Conservation (phyloP, 2,797 vertebrate genomes). For the Trematomus bernacchii region DNA sequence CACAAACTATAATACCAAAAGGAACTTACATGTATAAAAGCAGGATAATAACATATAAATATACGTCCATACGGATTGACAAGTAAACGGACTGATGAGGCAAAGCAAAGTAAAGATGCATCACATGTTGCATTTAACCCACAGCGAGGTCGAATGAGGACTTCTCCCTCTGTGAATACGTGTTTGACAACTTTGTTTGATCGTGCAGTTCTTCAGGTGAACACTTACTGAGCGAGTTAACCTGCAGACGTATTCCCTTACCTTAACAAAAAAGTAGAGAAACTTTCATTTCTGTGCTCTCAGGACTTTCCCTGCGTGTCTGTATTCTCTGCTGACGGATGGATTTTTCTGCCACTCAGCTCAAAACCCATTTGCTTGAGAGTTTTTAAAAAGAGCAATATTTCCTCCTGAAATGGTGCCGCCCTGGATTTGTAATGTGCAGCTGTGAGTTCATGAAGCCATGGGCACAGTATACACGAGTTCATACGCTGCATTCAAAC, state of each 20-base stretch:
- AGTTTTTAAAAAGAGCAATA: background rate
- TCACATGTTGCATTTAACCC: no score
- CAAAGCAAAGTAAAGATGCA: no score
- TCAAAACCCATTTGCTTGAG: conserved; percentile 19
- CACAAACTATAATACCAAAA: no score
- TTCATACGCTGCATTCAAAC: conserved; percentile 48
- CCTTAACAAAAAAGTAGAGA: background rate
- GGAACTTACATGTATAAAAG: no score
- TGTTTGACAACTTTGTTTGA: no score
- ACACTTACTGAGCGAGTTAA: background rate
- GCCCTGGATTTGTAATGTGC: conserved; percentile 22
- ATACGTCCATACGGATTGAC: no score
- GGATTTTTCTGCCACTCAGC: conserved; percentile 29
- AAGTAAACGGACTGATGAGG: no score
- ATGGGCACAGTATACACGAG: conserved; percentile 25
- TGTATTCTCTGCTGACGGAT: conserved; percentile 1
- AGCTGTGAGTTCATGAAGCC: conserved; percentile 20
- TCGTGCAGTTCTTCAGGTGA: conserved; percentile 12
- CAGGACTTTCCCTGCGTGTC: conserved; percentile 19
- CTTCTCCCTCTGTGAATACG: no score
- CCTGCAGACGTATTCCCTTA: conserved; percentile 17
- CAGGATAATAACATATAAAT: no score
- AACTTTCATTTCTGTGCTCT: conserved; percentile 21
- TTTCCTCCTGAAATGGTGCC: conserved; percentile 25
- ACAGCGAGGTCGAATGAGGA: no score